Conservation (phyloP, 2,797 vertebrate genomes). For the Trachurus trachurus region DNA sequence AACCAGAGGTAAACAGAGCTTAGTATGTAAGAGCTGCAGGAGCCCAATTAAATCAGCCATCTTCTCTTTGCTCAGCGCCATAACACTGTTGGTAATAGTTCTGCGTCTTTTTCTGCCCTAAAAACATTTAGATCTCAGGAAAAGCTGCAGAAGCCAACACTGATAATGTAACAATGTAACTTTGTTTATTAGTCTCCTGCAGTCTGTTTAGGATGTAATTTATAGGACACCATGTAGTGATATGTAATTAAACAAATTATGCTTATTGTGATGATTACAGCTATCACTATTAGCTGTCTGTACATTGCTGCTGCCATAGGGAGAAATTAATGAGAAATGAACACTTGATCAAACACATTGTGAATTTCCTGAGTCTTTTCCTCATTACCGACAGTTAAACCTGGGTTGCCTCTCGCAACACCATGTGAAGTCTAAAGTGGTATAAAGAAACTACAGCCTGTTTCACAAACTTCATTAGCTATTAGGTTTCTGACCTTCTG, state of each 20-base stretch:
- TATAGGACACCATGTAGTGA: slow-evolving; percentile 19
- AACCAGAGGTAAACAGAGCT: slow-evolving; percentile 30
- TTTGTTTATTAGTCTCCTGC: slow-evolving; percentile 4
- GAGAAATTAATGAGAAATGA: not conserved
- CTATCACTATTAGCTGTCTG: slow-evolving; percentile 7
- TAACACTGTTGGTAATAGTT: slow-evolving; percentile 1
- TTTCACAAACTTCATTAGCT: slow-evolving; percentile 51
- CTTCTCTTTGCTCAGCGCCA: not conserved
- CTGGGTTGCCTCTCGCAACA: not conserved
- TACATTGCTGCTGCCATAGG: not conserved
- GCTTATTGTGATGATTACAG: slow-evolving; percentile 39
- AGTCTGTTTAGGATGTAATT: slow-evolving; percentile 17
- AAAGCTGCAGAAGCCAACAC: slow-evolving; percentile 14
- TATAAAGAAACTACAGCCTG: slow-evolving; percentile 35
- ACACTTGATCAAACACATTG: not conserved
- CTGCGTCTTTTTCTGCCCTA: not conserved
- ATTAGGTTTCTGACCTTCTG: slow-evolving; percentile 57
- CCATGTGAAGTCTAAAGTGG: slow-evolving; percentile 13
- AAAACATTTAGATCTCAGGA: not conserved
- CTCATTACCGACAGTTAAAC: not conserved
- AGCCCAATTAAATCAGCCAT: slow-evolving; percentile 13
- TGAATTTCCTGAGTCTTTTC: not conserved
- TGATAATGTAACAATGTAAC: not conserved
- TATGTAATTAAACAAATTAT: slow-evolving; percentile 35
- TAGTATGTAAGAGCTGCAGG: slow-evolving; percentile 11